Conservation (phyloP, 2,113 vertebrate species). For the Dendropsophus ebraccatus region DNA sequence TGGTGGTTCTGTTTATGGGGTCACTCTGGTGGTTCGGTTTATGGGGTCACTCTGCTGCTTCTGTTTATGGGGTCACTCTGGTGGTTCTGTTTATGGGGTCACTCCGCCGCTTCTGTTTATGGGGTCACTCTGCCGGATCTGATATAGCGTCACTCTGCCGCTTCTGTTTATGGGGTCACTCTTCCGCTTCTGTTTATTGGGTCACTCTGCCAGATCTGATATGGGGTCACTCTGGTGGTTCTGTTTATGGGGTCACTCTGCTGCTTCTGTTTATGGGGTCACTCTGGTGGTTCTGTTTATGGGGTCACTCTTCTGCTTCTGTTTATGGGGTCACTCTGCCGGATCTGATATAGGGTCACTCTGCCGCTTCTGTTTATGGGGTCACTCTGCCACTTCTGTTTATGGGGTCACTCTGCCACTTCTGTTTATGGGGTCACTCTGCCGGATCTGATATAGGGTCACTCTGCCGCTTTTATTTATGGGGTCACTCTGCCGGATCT, state of each 20-base stretch:
- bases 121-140: background rate
- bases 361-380: background rate
- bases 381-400: background rate
- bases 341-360: background rate
- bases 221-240: background rate
- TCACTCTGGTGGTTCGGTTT: background rate
- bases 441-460: background rate
- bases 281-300: background rate
- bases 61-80: too few relatives aligned
- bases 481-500: background rate
- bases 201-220: background rate
- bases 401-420: background rate
- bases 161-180: background rate
- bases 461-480: background rate
- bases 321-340: background rate
- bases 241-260: background rate
- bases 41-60: background rate
- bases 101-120: background rate
- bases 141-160: background rate
- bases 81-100: background rate
- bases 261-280: background rate
- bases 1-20: too few relatives aligned
- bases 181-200: background rate
- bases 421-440: background rate
- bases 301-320: background rate